Percentiles rank a stretch among this genome's conserved stretches.
Conservation (phyloP, 2,113 vertebrate genomes). For the Aviceda subcristata region DNA sequence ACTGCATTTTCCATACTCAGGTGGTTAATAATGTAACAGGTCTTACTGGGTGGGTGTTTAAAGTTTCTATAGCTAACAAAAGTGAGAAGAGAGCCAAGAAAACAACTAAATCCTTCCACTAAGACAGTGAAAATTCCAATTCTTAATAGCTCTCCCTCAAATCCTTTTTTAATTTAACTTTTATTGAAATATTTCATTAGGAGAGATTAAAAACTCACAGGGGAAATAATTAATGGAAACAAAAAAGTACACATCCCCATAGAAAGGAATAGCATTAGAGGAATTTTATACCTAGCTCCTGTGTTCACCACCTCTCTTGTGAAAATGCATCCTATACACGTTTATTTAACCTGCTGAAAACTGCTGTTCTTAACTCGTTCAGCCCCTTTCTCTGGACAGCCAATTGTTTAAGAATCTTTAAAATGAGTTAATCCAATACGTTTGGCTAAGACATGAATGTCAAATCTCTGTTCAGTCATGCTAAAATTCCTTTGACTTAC, state of each 20-base stretch:
- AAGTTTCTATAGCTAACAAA: not conserved
- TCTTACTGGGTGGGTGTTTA: not conserved
- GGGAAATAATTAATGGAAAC: constrained; percentile 1
- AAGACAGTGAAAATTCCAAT: not conserved
- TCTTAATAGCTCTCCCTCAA: not conserved
- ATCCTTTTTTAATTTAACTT: constrained; percentile 20
- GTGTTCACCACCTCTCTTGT: not conserved
- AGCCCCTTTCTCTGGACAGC: not conserved
- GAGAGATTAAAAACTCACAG: not conserved
- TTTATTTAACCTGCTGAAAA: not conserved
- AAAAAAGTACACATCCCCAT: not conserved
- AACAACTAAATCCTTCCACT: not conserved
- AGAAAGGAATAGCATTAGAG: not conserved
- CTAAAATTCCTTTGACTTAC: not conserved
- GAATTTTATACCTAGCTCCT: not conserved
- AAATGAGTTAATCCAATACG: accelerated
- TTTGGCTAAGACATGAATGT: not conserved
- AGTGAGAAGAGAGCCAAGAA: not conserved
- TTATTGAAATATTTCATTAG: not conserved
- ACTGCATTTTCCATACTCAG: not conserved
- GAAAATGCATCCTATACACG: not conserved
- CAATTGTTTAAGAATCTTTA: not conserved
- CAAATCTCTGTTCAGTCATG: not conserved
- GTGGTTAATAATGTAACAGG: not conserved
- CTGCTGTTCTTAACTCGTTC: not conserved